Evolutionary conservation across 2,888 invertebrate genomes (phyloP).

Genomic region (Chrysodeixis includens): DNA sequence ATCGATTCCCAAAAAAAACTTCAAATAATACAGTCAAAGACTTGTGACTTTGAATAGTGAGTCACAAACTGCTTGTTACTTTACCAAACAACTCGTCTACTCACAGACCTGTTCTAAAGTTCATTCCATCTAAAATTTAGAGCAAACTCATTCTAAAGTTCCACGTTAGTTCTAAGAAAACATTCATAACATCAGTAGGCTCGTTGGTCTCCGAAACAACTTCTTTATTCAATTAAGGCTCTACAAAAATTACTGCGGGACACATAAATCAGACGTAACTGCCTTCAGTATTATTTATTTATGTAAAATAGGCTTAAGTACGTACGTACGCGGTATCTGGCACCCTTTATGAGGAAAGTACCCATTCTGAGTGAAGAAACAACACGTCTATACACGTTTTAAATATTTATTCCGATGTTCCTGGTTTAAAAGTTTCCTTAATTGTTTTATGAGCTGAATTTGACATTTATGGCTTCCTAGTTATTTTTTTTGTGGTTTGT

Average conservation of each 20-base stretch:
- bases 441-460: slow-evolving; percentile 18
- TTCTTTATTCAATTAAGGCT: slow-evolving; percentile 81
- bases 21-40: too few relatives aligned
- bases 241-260: slow-evolving; percentile 77
- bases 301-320: slow-evolving; percentile 80
- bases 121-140: not conserved
- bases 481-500: slow-evolving; percentile 2
- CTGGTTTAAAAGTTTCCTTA: slow-evolving; percentile 25
- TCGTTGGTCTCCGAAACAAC: slow-evolving; percentile 53
- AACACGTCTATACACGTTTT: slow-evolving; percentile 31
- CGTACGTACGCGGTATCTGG: slow-evolving; percentile 63
- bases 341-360: slow-evolving; percentile 63
- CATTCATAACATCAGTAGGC: slow-evolving; percentile 13
- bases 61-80: not conserved
- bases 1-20: too few relatives aligned
- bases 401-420: slow-evolving; percentile 42
- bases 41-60: not conserved
- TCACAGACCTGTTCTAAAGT: not conserved
- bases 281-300: slow-evolving; percentile 80
- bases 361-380: slow-evolving; percentile 38
- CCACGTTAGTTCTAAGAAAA: not conserved
- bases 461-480: not conserved
- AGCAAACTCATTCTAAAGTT: slow-evolving; percentile 6
- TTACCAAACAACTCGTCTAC: not conserved
- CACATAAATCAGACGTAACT: slow-evolving; percentile 79